Percentiles rank a stretch among this genome's conserved stretches.
phyloP scores from a whole-genome alignment of 1,140 invertebrate species.

The Apocrypta bakeri region DNA sequence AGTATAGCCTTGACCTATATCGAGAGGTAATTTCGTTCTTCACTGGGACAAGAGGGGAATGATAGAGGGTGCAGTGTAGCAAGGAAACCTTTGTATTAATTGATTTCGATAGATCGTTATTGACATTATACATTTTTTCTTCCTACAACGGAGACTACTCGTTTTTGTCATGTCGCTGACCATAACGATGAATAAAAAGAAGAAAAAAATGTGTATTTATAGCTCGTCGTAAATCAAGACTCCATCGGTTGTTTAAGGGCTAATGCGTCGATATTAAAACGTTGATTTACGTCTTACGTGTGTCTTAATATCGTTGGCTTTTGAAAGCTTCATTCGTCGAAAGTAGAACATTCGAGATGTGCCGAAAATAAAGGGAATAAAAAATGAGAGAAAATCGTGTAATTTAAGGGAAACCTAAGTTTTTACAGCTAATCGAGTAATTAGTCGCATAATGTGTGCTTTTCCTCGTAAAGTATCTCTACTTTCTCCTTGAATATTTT shows the following conservation, averaged over 20 bases:
- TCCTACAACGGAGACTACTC: too few species aligned
- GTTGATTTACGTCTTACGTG: constrained; percentile 7
- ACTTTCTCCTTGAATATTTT: constrained; percentile 18
- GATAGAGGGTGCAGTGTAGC: not conserved
- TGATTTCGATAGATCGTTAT: not conserved
- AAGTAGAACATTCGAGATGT: not conserved
- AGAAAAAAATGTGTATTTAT: not conserved
- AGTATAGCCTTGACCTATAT: not conserved
- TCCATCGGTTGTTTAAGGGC: not conserved
- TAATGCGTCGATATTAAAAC: constrained; percentile 29
- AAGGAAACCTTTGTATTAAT: too few species aligned
- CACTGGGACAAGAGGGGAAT: not conserved
- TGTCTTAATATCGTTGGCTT: not conserved
- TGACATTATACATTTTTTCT: too few species aligned
- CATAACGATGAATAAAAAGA: too few species aligned
- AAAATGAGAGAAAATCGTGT: not conserved
- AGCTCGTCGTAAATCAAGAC: not conserved
- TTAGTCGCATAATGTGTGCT: not conserved
- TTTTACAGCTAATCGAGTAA: constrained; percentile 3
- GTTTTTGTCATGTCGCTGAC: too few species aligned
- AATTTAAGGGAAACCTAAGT: not conserved
- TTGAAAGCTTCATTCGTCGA: not conserved
- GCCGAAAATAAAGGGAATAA: not conserved
- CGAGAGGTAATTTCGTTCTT: not conserved
- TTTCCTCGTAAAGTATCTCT: not conserved